phyloP scores from a whole-genome alignment of 2,113 vertebrate species.

The Aegotheles bennettii region DNA sequence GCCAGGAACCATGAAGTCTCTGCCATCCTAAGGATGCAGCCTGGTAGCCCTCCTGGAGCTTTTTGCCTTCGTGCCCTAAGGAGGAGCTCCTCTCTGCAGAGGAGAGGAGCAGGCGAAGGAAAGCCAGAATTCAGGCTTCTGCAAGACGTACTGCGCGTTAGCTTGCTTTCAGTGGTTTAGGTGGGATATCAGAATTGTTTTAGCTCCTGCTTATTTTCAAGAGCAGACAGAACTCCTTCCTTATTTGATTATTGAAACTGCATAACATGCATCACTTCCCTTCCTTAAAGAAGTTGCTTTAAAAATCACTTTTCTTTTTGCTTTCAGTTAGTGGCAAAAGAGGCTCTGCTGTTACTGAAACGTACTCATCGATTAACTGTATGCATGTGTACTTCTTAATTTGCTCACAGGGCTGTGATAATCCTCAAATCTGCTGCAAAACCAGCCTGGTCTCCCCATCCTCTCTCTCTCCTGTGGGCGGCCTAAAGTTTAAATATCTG shows the following conservation, averaged over 20 bases:
- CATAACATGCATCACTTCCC: neutral
- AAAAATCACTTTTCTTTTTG: neutral
- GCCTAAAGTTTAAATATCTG: neutral
- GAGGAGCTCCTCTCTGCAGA: neutral
- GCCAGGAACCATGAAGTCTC: neutral
- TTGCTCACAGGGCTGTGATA: neutral
- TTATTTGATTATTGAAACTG: neutral
- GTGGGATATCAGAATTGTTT: neutral
- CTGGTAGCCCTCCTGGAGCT: neutral
- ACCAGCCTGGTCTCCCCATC: neutral
- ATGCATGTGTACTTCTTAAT: neutral
- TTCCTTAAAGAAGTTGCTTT: neutral
- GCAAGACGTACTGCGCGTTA: rapidly evolving
- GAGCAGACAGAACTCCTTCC: neutral
- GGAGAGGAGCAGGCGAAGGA: neutral
- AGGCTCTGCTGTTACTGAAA: neutral
- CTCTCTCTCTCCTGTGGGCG: neutral
- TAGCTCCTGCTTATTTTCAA: neutral
- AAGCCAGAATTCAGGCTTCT: neutral
- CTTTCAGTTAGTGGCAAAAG: neutral
- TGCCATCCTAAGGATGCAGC: neutral
- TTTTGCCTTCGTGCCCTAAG: neutral
- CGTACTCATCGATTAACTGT: neutral
- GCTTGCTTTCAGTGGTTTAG: neutral
- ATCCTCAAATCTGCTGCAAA: neutral